phyloP scores from a whole-genome alignment of 2,888 invertebrate genomes.

The Smittia sp. region DNA sequence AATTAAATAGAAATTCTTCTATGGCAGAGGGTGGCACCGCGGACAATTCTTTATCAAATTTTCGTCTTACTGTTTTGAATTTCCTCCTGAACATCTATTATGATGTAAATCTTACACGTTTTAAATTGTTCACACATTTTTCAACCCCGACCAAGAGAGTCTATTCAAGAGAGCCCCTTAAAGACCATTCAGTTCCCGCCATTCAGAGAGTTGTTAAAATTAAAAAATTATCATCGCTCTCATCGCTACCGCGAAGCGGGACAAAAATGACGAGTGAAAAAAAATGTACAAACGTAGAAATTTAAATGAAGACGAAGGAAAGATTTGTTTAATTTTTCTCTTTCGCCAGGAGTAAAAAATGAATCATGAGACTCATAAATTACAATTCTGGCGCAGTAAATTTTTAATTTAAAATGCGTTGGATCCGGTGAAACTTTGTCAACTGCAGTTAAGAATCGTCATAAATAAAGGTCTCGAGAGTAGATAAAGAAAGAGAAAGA shows the following conservation, averaged over 20 bases:
- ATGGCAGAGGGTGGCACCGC: background rate
- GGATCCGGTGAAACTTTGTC: background rate
- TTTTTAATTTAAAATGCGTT: constrained; percentile 35
- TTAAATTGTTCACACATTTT: constrained; percentile 40
- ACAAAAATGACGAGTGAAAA: constrained; percentile 18
- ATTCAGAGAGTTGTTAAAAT: constrained; percentile 40
- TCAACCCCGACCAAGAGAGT: background rate
- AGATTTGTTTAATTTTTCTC: constrained; percentile 15
- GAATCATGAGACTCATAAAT: constrained; percentile 39
- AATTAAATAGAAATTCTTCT: constrained; percentile 37
- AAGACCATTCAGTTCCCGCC: too few relatives aligned
- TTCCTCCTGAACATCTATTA: constrained; percentile 9
- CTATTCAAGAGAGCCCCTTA: constrained; percentile 22
- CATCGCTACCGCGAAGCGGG: constrained; percentile 30
- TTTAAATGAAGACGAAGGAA: background rate
- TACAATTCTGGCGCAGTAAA: constrained; percentile 27
- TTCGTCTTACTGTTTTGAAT: background rate
- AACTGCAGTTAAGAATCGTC: background rate
- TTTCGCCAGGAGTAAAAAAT: constrained; percentile 25
- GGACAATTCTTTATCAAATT: background rate
- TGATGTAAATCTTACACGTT: constrained; percentile 38
- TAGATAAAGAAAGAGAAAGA: background rate
- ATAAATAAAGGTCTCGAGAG: background rate
- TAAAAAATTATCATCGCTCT: constrained; percentile 39
- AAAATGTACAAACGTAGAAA: background rate